Conservation (phyloP, 2,888 invertebrate genomes). For the Baccha elongata region DNA sequence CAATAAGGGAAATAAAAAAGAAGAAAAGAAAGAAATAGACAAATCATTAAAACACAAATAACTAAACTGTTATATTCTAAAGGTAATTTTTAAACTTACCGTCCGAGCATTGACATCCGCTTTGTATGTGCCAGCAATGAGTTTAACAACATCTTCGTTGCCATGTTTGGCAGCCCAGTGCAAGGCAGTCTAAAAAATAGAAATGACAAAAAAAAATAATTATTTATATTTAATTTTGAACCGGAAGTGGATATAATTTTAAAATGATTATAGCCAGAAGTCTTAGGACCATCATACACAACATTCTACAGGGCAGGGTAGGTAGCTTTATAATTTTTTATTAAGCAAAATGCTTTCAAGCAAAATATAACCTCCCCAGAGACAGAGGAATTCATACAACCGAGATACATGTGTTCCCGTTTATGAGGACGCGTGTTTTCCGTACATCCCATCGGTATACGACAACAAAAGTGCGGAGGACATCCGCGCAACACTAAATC, state of each 20-base stretch:
- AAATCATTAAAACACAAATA: constrained; percentile 18
- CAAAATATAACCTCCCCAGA: constrained; percentile 57
- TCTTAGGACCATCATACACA: no score
- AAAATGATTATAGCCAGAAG: no score
- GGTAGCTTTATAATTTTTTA: no score
- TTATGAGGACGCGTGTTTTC: constrained; percentile 75
- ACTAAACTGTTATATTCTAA: constrained; percentile 17
- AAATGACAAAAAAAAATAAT: constrained; percentile 66
- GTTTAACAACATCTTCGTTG: constrained; percentile 94
- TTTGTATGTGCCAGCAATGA: constrained; percentile 93
- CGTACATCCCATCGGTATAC: constrained; percentile 47
- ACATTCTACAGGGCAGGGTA: no score
- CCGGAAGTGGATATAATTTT: no score
- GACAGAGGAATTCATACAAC: constrained; percentile 70
- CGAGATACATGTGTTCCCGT: constrained; percentile 74
- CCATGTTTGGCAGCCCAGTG: constrained; percentile 99
- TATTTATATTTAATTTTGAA: no score
- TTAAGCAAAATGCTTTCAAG: constrained; percentile 43
- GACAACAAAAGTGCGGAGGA: constrained; percentile 73
- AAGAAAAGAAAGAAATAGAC: constrained; percentile 22
- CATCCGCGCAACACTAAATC: constrained; percentile 75
- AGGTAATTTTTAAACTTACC: constrained; percentile 83
- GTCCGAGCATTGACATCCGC: constrained; percentile 94
- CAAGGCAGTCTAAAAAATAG: constrained; percentile 91
- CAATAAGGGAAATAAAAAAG: constrained; percentile 47